Conservation (phyloP, 2,113 vertebrate genomes). For the Tetrao urogallus region DNA sequence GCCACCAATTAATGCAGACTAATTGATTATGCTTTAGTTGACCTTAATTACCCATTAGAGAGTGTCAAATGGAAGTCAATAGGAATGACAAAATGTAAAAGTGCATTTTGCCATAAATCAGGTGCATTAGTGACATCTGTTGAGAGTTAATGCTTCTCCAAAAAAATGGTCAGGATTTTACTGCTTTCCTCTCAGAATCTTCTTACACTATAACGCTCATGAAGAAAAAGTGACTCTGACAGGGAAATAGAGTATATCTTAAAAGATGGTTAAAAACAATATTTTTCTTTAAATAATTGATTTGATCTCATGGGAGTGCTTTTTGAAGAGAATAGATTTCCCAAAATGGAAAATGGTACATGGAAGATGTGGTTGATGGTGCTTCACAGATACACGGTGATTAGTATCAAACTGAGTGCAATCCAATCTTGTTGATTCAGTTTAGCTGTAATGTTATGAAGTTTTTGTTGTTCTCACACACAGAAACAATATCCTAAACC, state of each 20-base stretch:
- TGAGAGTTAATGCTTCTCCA: slow-evolving; percentile 24
- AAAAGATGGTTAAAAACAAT: not conserved
- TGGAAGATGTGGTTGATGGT: not conserved
- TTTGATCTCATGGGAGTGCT: not conserved
- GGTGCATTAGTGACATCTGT: slow-evolving; percentile 63
- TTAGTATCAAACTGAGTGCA: not conserved
- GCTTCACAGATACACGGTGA: accelerated
- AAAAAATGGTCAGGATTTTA: not conserved
- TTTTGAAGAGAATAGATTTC: not conserved
- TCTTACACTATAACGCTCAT: not conserved
- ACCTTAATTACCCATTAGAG: slow-evolving; percentile 58
- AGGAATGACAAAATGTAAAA: slow-evolving; percentile 57
- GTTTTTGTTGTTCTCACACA: not conserved
- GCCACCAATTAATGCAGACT: slow-evolving; percentile 47
- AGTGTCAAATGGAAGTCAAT: slow-evolving; percentile 56
- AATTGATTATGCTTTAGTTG: slow-evolving; percentile 64
- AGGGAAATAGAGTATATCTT: not conserved
- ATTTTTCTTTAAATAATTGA: not conserved
- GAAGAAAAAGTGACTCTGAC: not conserved
- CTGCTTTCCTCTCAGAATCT: not conserved
- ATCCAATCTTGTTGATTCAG: not conserved
- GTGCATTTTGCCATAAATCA: not conserved
- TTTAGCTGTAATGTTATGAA: not conserved
- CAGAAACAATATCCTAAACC: not conserved
- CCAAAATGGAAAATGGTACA: accelerated